Conservation (phyloP, 2,888 invertebrate genomes). For the Stenichneumon culpator region DNA sequence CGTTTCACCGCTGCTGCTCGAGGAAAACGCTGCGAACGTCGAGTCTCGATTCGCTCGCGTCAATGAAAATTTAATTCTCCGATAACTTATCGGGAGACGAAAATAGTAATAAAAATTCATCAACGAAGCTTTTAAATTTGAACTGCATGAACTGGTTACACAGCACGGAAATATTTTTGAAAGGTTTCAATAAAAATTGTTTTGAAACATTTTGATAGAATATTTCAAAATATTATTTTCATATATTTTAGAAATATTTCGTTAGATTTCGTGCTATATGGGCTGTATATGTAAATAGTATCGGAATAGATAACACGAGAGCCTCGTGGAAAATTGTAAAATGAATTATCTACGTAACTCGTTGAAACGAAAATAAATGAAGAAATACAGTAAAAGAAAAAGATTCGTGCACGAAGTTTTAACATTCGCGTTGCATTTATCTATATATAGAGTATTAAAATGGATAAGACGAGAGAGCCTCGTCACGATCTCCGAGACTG, state of each 20-base stretch:
- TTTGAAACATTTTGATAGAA: too few species aligned
- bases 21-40: slow-evolving; percentile 3
- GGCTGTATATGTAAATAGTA: too few species aligned
- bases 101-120: too few species aligned
- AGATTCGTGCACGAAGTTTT: not conserved
- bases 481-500: slow-evolving; percentile 13
- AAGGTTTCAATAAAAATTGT: too few species aligned
- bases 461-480: slow-evolving; percentile 11
- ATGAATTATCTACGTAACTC: not conserved
- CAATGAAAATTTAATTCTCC: not conserved
- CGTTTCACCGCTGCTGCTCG: slow-evolving; percentile 20
- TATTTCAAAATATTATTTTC: too few species aligned
- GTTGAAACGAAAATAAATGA: not conserved
- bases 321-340: not conserved
- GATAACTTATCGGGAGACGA: too few species aligned
- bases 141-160: too few species aligned
- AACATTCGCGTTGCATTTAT: not conserved
- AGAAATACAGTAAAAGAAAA: not conserved
- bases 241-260: too few species aligned
- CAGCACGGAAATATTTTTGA: too few species aligned
- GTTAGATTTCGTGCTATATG: too few species aligned
- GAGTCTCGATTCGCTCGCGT: not conserved
- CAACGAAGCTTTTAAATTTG: too few species aligned
- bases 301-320: too few species aligned
- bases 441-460: not conserved